A percentile compares a stretch with the other conserved stretches of the same genome.
These are phyloP conservation scores for Falcunculus frontatus DNA, from an alignment of 2,113 vertebrate species.

Conservation along the genomic window DNA sequence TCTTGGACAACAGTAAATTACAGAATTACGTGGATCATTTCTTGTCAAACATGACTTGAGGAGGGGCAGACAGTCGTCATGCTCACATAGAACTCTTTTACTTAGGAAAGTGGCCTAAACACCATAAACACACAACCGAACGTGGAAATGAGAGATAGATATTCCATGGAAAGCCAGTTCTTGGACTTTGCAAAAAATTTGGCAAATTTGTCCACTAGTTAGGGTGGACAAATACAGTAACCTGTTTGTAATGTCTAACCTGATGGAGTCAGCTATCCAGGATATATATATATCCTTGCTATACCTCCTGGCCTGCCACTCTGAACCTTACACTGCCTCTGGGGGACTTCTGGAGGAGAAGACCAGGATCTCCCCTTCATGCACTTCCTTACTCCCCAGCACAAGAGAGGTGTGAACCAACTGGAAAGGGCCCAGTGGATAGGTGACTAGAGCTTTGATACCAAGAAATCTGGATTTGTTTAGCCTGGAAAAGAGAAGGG, in stretches of 20 bases:
- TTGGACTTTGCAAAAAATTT: background rate
- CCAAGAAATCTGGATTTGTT: background rate
- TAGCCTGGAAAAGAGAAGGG: background rate
- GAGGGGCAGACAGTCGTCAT: background rate
- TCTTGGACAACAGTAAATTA: background rate
- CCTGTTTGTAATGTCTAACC: background rate
- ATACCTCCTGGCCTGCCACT: background rate
- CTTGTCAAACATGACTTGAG: background rate
- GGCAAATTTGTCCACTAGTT: background rate
- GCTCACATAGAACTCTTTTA: background rate
- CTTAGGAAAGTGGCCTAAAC: conserved; percentile 3
- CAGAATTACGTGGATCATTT: background rate
- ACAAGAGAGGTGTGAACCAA: background rate
- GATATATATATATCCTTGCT: background rate
- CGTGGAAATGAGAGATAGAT: background rate
- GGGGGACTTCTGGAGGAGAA: background rate
- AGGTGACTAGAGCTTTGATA: background rate
- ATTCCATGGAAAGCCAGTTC: background rate
- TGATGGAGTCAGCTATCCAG: background rate
- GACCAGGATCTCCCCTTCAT: background rate
- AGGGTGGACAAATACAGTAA: background rate
- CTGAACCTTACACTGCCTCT: background rate
- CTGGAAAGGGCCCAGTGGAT: background rate
- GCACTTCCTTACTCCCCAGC: rapidly evolving
- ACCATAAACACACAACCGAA: background rate